Evolutionary conservation across 2,888 invertebrate species (phyloP).

Genomic region (Cremastinae sp.): DNA sequence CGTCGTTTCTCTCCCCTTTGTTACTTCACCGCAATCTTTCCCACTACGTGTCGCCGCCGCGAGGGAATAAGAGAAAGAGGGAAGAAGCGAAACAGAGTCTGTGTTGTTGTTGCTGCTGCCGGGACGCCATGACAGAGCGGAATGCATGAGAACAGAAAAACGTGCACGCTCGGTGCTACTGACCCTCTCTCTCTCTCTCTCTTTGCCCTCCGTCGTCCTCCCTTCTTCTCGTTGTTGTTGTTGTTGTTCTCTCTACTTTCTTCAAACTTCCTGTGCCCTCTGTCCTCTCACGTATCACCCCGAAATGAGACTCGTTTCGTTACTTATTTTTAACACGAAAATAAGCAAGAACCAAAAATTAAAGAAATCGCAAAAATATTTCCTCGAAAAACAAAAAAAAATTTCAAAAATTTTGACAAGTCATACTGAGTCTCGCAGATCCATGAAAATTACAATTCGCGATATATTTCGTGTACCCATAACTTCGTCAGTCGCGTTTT

Average conservation of each 20-base stretch:
- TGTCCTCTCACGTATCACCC: constrained; percentile 13
- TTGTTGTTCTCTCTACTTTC: constrained; percentile 21
- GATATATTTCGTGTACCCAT: too few species aligned
- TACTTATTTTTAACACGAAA: constrained; percentile 25
- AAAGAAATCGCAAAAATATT: too few species aligned
- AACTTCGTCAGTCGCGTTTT: too few species aligned
- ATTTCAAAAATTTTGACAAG: too few species aligned
- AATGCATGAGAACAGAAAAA: constrained; percentile 78
- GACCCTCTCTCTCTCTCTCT: constrained; percentile 76
- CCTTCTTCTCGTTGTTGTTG: constrained; percentile 46
- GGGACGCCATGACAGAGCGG: constrained; percentile 78
- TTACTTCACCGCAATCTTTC: constrained; percentile 43
- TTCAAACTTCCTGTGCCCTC: constrained; percentile 4
- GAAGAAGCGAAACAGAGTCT: constrained; percentile 65
- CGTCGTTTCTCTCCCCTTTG: constrained; percentile 39
- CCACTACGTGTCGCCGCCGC: constrained; percentile 49
- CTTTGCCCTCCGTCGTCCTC: constrained; percentile 56
- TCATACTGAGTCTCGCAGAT: too few species aligned
- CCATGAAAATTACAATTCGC: too few species aligned
- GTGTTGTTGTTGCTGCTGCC: constrained; percentile 65
- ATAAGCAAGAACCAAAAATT: too few species aligned
- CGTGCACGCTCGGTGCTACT: constrained; percentile 72
- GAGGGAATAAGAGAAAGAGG: constrained; percentile 59
- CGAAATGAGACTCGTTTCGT: background rate
- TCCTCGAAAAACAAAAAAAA: too few species aligned